These are phyloP conservation scores for Trachymyrmex cornetzi DNA, from an alignment of 1,140 invertebrate species.

Conservation along the genomic window DNA sequence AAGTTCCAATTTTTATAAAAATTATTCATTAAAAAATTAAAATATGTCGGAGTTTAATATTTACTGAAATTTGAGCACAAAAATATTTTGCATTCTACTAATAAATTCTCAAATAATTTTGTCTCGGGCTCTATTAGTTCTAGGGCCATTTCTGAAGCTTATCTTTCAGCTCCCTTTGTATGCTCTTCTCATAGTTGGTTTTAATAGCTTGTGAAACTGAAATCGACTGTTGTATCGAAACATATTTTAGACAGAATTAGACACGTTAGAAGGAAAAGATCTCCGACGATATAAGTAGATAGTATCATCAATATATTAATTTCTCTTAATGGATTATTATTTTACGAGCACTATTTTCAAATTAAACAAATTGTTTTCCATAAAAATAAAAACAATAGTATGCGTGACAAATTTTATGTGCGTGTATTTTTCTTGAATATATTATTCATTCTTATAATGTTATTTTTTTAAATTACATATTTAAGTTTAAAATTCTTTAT, in stretches of 20 bases:
- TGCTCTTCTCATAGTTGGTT: constrained; percentile 80
- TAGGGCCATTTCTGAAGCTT: constrained; percentile 30
- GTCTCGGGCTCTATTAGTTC: background rate
- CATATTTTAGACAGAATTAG: constrained; percentile 58
- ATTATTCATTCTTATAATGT: background rate
- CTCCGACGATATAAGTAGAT: background rate
- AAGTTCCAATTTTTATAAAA: background rate
- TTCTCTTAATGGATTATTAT: constrained; percentile 8
- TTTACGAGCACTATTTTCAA: background rate
- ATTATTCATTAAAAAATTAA: background rate
- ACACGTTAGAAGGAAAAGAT: constrained; percentile 8
- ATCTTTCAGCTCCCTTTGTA: constrained; percentile 61
- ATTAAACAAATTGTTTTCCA: background rate
- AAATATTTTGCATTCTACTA: background rate
- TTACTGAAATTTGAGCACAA: background rate
- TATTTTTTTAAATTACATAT: constrained; percentile 6
- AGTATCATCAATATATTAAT: constrained; percentile 20
- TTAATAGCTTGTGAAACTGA: constrained; percentile 66
- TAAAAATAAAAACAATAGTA: background rate
- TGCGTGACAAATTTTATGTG: background rate
- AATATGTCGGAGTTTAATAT: background rate
- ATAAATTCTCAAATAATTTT: background rate
- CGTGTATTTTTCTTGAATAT: background rate
- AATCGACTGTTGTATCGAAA: constrained; percentile 52
- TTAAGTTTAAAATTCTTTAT: background rate